phyloP scores from a whole-genome alignment of 2,888 invertebrate species.

The Matsumyia berberina region DNA sequence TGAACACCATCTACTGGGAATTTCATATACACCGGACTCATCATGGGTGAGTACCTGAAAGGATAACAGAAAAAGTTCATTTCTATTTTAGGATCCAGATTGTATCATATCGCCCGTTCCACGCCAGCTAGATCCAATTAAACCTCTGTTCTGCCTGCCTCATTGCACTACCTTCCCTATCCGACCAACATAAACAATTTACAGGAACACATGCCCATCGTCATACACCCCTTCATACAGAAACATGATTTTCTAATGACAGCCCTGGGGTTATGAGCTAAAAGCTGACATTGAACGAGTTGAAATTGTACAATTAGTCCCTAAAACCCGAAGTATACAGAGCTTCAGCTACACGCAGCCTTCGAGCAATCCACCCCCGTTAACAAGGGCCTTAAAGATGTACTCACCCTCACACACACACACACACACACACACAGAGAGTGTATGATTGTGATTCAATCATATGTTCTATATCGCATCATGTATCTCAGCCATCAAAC shows the following conservation, averaged over 20 bases:
- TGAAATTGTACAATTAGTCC: slow-evolving; percentile 55
- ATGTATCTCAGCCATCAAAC: slow-evolving; percentile 72
- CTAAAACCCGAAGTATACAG: slow-evolving; percentile 30
- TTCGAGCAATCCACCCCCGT: slow-evolving; percentile 51
- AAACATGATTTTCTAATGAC: slow-evolving; percentile 34
- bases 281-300: slow-evolving; percentile 58
- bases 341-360: slow-evolving; percentile 38
- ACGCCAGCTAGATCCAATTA: neutral
- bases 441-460: slow-evolving; percentile 47
- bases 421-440: neutral
- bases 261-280: slow-evolving; percentile 49
- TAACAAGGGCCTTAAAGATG: slow-evolving; percentile 39
- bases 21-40: slow-evolving; percentile 81
- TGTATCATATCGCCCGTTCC: too few relatives aligned
- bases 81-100: too few relatives aligned
- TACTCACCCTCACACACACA: neutral
- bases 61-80: neutral
- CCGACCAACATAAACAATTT: slow-evolving; percentile 15
- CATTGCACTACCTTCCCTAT: slow-evolving; percentile 16
- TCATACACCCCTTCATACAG: neutral
- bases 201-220: slow-evolving; percentile 8
- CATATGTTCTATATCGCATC: slow-evolving; percentile 63
- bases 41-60: slow-evolving; percentile 82
- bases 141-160: neutral
- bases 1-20: slow-evolving; percentile 81